phyloP scores from a whole-genome alignment of 2,113 vertebrate species.

The Eidolon helvum region DNA sequence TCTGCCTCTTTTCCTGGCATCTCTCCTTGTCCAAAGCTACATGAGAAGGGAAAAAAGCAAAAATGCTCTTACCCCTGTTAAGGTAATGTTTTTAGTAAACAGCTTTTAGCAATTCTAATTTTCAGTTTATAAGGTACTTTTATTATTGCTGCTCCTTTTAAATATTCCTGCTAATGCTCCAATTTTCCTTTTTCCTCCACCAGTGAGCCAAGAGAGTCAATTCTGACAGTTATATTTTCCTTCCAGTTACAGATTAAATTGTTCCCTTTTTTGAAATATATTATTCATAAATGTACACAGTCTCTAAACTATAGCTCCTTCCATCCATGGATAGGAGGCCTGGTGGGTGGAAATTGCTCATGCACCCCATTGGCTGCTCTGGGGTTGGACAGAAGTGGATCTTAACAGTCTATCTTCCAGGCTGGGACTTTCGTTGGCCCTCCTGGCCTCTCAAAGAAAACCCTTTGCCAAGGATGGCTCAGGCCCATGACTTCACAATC shows the following conservation, averaged over 20 bases:
- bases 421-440: slow-evolving; percentile 34
- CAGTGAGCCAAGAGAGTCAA: slow-evolving; percentile 57
- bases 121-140: slow-evolving; percentile 47
- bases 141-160: slow-evolving; percentile 42
- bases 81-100: slow-evolving; percentile 26
- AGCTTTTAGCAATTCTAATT: background rate
- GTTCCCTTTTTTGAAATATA: slow-evolving; percentile 52
- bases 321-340: background rate
- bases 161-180: slow-evolving; percentile 29
- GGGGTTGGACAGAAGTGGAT: background rate
- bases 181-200: slow-evolving; percentile 49
- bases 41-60: background rate
- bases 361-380: background rate
- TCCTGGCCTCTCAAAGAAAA: background rate
- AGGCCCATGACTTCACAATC: slow-evolving; percentile 33
- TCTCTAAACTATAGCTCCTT: background rate
- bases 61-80: slow-evolving; percentile 9
- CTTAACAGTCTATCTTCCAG: background rate
- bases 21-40: slow-evolving; percentile 41
- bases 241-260: slow-evolving; percentile 50
- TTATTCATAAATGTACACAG: slow-evolving; percentile 65
- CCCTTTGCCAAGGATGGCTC: background rate
- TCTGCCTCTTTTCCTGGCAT: slow-evolving; percentile 48
- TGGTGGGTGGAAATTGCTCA: background rate
- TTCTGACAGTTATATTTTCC: slow-evolving; percentile 42